phyloP scores from a whole-genome alignment of 2,888 invertebrate genomes.

The Drosophila borborema region DNA sequence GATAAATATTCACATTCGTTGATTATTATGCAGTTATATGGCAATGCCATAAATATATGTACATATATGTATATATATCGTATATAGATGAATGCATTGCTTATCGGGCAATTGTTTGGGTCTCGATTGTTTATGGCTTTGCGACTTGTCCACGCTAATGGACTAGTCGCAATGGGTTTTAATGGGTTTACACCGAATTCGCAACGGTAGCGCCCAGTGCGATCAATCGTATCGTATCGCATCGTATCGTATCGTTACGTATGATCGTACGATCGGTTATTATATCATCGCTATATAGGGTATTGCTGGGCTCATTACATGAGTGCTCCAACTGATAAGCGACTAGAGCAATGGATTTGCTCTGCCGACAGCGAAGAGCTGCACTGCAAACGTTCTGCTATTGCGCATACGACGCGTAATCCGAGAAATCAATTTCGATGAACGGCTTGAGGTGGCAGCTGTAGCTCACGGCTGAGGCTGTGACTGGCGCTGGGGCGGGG shows the following conservation, averaged over 20 bases:
- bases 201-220: constrained; percentile 24
- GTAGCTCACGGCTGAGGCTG: background rate
- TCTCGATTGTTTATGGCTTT: constrained; percentile 21
- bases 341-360: background rate
- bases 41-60: constrained; percentile 3
- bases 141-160: constrained; percentile 35
- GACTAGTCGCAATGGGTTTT: constrained; percentile 18
- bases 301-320: constrained; percentile 6
- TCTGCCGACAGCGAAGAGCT: constrained; percentile 10
- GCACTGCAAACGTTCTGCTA: constrained; percentile 15
- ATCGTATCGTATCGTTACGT: too few relatives aligned
- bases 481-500: too few relatives aligned
- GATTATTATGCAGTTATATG: constrained; percentile 14
- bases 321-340: constrained; percentile 33
- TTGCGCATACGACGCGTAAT: constrained; percentile 68
- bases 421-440: constrained; percentile 28
- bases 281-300: constrained; percentile 45
- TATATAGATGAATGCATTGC: constrained; percentile 28
- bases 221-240: constrained; percentile 17
- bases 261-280: constrained; percentile 25
- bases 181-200: constrained; percentile 47
- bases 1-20: background rate
- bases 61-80: constrained; percentile 11
- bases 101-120: constrained; percentile 34
- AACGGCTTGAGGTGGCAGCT: background rate